Conservation (phyloP, 2,113 vertebrate species). For the Silurus meridionalis region DNA sequence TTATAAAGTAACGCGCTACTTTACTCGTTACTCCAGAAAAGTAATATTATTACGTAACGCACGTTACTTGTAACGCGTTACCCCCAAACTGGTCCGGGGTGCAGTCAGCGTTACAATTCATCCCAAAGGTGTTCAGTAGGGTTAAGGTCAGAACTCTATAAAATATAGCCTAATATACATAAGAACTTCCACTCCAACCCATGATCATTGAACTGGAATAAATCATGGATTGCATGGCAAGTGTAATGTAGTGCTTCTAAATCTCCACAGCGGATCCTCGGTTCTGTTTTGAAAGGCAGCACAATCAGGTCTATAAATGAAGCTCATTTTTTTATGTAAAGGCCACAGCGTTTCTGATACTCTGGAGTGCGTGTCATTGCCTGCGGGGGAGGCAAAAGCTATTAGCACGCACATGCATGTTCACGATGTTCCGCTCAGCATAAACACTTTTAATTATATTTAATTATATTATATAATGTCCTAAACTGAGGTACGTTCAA, state of each 20-base stretch:
- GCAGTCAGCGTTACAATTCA: too few species aligned
- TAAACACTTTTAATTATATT: slow-evolving; percentile 5
- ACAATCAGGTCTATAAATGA: neutral
- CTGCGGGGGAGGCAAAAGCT: neutral
- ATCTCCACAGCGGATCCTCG: slow-evolving; percentile 25
- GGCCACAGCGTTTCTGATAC: slow-evolving; percentile 12
- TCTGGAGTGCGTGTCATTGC: slow-evolving; percentile 32
- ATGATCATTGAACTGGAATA: too few species aligned
- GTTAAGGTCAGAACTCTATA: too few species aligned
- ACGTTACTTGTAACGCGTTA: too few species aligned
- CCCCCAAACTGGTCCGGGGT: too few species aligned
- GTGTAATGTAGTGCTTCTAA: neutral
- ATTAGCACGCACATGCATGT: neutral
- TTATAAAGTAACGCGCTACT: too few species aligned
- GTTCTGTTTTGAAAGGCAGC: slow-evolving; percentile 2
- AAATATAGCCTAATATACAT: too few species aligned
- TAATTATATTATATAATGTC: slow-evolving; percentile 2
- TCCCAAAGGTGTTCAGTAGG: too few species aligned
- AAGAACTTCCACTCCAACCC: too few species aligned
- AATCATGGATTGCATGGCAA: slow-evolving; percentile 34
- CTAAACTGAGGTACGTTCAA: neutral
- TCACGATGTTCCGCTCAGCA: neutral
- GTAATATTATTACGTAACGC: too few species aligned
- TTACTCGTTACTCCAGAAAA: too few species aligned
- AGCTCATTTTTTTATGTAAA: slow-evolving; percentile 9